phyloP scores from a whole-genome alignment of 2,888 invertebrate genomes.

The Lithophane socia region DNA sequence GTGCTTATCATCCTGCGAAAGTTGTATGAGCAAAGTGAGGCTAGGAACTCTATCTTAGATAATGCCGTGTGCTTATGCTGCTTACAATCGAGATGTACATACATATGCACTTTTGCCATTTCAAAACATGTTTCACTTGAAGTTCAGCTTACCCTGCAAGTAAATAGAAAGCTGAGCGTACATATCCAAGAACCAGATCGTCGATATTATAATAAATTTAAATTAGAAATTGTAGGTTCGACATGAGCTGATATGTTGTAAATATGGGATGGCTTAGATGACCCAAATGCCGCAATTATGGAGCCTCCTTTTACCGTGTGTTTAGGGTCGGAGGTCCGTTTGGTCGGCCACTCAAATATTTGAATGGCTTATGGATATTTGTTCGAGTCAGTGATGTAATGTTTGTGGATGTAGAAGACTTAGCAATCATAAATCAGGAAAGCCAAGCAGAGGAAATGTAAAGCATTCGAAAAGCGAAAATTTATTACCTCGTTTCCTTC shows the following conservation, averaged over 20 bases:
- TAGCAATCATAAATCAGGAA: slow-evolving; percentile 20
- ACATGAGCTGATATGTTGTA: slow-evolving; percentile 14
- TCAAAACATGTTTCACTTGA: slow-evolving; percentile 44
- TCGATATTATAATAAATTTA: slow-evolving; percentile 28
- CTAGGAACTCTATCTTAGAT: slow-evolving; percentile 34
- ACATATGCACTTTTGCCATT: slow-evolving; percentile 33
- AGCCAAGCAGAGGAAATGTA: not conserved
- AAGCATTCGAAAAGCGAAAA: slow-evolving; percentile 20
- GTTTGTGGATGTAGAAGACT: slow-evolving; percentile 9
- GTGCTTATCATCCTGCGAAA: slow-evolving; percentile 38
- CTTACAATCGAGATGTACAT: slow-evolving; percentile 20
- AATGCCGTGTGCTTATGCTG: slow-evolving; percentile 20
- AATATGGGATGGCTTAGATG: slow-evolving; percentile 21
- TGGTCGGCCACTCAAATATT: slow-evolving; percentile 41
- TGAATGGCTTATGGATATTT: slow-evolving; percentile 34
- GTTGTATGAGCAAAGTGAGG: slow-evolving; percentile 20
- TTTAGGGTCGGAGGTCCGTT: slow-evolving; percentile 44
- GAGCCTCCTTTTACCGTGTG: slow-evolving; percentile 28
- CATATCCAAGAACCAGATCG: slow-evolving; percentile 37
- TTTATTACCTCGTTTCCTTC: slow-evolving; percentile 15
- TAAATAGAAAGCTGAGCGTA: slow-evolving; percentile 43
- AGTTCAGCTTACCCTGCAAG: slow-evolving; percentile 40
- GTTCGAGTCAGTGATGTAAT: slow-evolving; percentile 28
- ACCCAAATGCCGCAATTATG: slow-evolving; percentile 18
- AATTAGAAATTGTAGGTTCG: slow-evolving; percentile 32